Conservation (phyloP, 2,113 vertebrate genomes). For the Bubo blakistoni region DNA sequence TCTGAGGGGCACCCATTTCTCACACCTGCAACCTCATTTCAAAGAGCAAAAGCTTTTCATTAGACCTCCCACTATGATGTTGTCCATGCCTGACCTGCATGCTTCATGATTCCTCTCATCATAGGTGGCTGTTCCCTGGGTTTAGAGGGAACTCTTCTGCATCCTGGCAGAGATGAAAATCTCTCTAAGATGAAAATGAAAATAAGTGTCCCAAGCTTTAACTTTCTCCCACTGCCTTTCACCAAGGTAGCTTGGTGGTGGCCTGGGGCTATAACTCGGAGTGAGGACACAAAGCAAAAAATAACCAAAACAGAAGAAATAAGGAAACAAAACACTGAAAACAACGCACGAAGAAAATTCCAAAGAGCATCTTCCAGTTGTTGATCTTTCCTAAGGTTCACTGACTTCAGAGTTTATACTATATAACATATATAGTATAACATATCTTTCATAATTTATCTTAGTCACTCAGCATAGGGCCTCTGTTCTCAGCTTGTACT, state of each 20-base stretch:
- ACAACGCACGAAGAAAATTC: not conserved
- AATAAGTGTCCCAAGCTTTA: not conserved
- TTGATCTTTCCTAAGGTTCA: conserved; percentile 46
- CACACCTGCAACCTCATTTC: not conserved
- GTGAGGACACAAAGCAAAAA: not conserved
- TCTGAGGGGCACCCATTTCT: not conserved
- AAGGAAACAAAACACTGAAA: not conserved
- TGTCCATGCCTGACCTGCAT: not conserved
- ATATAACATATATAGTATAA: not conserved
- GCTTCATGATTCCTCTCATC: not conserved
- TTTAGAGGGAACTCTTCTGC: not conserved
- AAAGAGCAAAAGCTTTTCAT: not conserved
- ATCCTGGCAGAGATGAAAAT: not conserved
- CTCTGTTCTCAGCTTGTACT: conserved; percentile 29
- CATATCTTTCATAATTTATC: conserved; percentile 32
- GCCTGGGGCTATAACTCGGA: not conserved
- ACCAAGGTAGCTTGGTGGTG: not conserved
- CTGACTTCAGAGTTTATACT: conserved; percentile 7
- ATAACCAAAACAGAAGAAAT: not conserved
- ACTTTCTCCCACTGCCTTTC: not conserved
- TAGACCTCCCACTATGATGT: not conserved
- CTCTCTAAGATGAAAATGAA: not conserved
- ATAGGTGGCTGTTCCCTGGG: not conserved
- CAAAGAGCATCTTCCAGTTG: conserved; percentile 3
- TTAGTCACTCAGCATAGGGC: conserved; percentile 34